Evolutionary conservation across 2,888 invertebrate genomes (phyloP), one percentile per base, ranked within the genome.

Genomic region (Pteria penguin): DNA sequence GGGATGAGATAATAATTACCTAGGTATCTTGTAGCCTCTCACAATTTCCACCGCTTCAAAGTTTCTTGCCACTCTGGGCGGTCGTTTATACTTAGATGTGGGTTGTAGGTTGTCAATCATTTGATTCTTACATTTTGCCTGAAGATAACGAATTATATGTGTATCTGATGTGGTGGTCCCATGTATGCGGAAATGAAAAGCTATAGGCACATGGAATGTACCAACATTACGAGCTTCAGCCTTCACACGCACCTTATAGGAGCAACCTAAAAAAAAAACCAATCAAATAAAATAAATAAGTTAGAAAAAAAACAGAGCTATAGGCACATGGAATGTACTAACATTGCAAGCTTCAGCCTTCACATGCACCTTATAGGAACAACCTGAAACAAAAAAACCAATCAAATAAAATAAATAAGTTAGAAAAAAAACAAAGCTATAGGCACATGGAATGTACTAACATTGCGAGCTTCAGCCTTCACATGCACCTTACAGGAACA

Each of bases 361-460:
- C 1, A 88, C 74, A 5, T 68, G 75, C 8, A 87, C 78, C 14
- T 57, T 72, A 63, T 87, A 87, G 0, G 62, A 63, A 4, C 75
- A 72, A 24, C 84, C 88, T 87, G 68, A n/a, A 67, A 3, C n/a
- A n/a, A n/a, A n/a, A n/a, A n/a, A n/a, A n/a, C n/a, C n/a, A n/a
- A n/a, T n/a, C n/a, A n/a, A n/a, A n/a, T n/a, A n/a, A n/a, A n/a
- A n/a, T n/a, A n/a, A n/a, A n/a, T n/a, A n/a, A n/a, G n/a, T n/a
- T n/a, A n/a, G n/a, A n/a, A n/a, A n/a, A n/a, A n/a, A n/a, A n/a
- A n/a, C n/a, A 89, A 88, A 22, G 83, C 87, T 2, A 89, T 27
- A 0, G 85, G 84, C 1, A 83, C 76, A 60, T 85, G 82, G 72
- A 80, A 87, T 54, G 70, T 84, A 1, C 88, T 87, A 1, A 87